Evolutionary conservation across 2,888 invertebrate genomes (phyloP).

Genomic region (Trypoxylon attenuatum): DNA sequence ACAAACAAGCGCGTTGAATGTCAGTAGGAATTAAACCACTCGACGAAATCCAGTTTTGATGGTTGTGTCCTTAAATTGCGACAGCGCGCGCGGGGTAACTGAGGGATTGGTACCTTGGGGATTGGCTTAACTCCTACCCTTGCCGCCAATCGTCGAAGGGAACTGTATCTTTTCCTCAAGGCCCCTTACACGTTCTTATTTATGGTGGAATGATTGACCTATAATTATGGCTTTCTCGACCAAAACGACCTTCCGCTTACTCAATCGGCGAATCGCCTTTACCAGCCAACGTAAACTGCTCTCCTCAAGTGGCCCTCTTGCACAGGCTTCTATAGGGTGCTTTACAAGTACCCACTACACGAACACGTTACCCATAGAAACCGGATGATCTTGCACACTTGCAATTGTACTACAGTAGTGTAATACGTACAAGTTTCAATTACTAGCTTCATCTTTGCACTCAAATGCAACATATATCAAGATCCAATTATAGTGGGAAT

Average conservation of each 20-base stretch:
- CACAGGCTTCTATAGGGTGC: too few relatives aligned
- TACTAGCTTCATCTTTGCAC: too few relatives aligned
- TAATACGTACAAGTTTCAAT: too few relatives aligned
- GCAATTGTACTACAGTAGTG: too few relatives aligned
- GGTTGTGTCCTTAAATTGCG: background rate
- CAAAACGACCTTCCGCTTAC: slow-evolving; percentile 24
- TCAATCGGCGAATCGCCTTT: slow-evolving; percentile 9
- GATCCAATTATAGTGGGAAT: too few relatives aligned
- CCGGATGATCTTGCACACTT: too few relatives aligned
- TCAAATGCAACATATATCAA: too few relatives aligned
- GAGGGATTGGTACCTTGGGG: slow-evolving; percentile 10
- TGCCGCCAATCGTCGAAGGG: slow-evolving; percentile 10
- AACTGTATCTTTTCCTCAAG: slow-evolving; percentile 27
- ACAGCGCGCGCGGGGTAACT: background rate
- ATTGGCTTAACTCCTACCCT: slow-evolving; percentile 17
- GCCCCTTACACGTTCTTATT: slow-evolving; percentile 31
- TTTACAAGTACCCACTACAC: too few relatives aligned
- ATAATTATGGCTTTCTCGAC: slow-evolving; percentile 35
- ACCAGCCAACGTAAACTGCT: too few relatives aligned
- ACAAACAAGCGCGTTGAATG: too few relatives aligned
- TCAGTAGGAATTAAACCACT: background rate
- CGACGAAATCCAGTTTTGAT: background rate
- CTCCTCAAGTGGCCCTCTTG: too few relatives aligned
- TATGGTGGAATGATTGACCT: slow-evolving; percentile 43
- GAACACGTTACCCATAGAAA: too few relatives aligned